Evolutionary conservation across 2,113 vertebrate genomes (phyloP).

Genomic region (Tachycineta bicolor): DNA sequence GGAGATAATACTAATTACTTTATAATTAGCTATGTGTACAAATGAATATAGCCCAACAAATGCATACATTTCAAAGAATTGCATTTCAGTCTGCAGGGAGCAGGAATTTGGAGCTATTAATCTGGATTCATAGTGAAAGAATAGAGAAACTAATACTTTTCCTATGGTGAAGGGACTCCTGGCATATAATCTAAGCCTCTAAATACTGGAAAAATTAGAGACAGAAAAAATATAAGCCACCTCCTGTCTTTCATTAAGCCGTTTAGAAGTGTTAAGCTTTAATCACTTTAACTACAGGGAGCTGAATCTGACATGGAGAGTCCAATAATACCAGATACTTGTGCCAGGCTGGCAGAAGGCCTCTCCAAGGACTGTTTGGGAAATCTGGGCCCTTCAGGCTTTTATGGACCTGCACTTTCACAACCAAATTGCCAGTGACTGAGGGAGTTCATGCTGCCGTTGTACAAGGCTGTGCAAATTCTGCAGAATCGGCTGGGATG

Average conservation of each 20-base stretch:
- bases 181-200: neutral
- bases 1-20: constrained; percentile 63
- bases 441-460: neutral
- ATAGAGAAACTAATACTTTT: neutral
- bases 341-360: constrained; percentile 21
- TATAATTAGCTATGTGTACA: constrained; percentile 31
- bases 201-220: neutral
- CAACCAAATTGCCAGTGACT: neutral
- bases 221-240: neutral
- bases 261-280: constrained; percentile 18
- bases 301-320: neutral
- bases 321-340: neutral
- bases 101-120: neutral
- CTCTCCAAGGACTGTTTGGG: neutral
- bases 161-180: neutral
- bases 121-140: neutral
- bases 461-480: neutral
- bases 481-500: neutral
- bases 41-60: neutral
- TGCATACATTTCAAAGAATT: neutral
- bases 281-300: neutral
- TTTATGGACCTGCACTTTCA: neutral
- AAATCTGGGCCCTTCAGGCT: neutral
- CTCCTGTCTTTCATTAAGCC: neutral
- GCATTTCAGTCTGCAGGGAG: neutral